Conservation (phyloP, 2,113 vertebrate genomes). For the Chitala chitala region DNA sequence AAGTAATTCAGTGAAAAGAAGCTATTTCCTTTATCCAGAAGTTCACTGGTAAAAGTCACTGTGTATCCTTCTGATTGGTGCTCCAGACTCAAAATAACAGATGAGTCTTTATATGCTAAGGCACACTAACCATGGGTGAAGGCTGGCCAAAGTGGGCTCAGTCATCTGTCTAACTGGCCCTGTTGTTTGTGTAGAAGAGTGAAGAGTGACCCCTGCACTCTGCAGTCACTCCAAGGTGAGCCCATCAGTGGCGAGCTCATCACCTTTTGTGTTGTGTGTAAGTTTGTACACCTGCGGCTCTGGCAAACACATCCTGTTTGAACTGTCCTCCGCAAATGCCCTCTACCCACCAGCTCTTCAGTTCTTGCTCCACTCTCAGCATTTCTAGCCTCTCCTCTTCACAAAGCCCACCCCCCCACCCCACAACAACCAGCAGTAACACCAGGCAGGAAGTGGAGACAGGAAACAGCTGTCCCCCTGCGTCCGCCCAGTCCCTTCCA, state of each 20-base stretch:
- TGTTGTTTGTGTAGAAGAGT: conserved; percentile 7
- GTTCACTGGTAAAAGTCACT: neutral
- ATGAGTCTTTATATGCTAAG: neutral
- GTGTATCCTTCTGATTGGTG: neutral
- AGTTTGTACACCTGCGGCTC: conserved; percentile 50
- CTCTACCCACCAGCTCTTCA: neutral
- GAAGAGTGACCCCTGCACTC: conserved; percentile 32
- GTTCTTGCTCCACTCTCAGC: conserved; percentile 8
- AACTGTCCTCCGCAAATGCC: conserved; percentile 37
- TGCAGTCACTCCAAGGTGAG: neutral
- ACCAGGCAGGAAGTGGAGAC: conserved; percentile 59
- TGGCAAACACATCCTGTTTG: conserved; percentile 57
- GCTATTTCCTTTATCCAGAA: neutral
- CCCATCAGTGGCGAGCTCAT: conserved; percentile 20
- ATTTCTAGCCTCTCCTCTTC: neutral
- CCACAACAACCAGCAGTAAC: conserved; percentile 7
- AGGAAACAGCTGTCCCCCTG: conserved; percentile 70
- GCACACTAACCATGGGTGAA: neutral
- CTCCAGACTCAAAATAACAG: neutral
- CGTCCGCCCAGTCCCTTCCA: conserved; percentile 59
- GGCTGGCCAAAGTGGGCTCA: conserved; percentile 16
- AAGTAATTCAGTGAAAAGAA: neutral
- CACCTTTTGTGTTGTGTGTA: conserved; percentile 22
- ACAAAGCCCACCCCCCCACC: neutral
- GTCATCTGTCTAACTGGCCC: neutral